Evolutionary conservation across 2,797 vertebrate species (phyloP), one percentile per base, ranked within the genome.

Genomic region (Enteromius thamalakanensis): DNA sequence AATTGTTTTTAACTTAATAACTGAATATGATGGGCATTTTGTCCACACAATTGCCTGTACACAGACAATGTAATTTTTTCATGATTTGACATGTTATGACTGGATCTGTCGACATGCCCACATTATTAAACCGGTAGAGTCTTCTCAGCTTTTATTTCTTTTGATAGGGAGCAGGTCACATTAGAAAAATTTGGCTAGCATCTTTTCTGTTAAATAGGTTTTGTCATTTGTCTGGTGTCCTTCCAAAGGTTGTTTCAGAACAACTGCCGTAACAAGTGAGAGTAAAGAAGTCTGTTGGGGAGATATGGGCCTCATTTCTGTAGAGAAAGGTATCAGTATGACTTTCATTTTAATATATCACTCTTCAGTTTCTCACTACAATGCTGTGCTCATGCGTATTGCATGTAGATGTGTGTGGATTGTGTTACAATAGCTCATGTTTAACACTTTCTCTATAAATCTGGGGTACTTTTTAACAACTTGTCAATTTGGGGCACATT

Each of bases 181-280:
- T 85, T 89, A 86, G 89, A 87, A 86, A 58, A 90, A 87, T 79
- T 71, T 85, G 87, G 90, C 49, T n/a, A 86, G 84, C 89, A 85
- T 89, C 86, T 15, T 64, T 45, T 76, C 34, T 80, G 82, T 83
- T 91, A 87, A 90, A 85, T 53, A 87, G 79, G 67, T 91, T 89
- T 91, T 91, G 89, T 92, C 90, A 92, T 81, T 72, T 34, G 82
- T 81, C 71, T 90, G 88, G 84, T 87, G 80, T 87, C 87, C 29
- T 79, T 89, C 40, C 76, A 77, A 64, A 77, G 23, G 23, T 15
- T n/a, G 29, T 34, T 47, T 90, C 89, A 86, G 84, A 72, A 76
- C 71, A 81, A 87, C 71, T 8, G 70, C 70, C 10, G 51, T 23
- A 15, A 58, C 32, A 58, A 58, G n/a, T 23, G 32, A 58, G 32